Evolutionary conservation across 2,113 vertebrate species (phyloP), one percentile per base, ranked within the genome.

Genomic region (Macaca nemestrina): DNA sequence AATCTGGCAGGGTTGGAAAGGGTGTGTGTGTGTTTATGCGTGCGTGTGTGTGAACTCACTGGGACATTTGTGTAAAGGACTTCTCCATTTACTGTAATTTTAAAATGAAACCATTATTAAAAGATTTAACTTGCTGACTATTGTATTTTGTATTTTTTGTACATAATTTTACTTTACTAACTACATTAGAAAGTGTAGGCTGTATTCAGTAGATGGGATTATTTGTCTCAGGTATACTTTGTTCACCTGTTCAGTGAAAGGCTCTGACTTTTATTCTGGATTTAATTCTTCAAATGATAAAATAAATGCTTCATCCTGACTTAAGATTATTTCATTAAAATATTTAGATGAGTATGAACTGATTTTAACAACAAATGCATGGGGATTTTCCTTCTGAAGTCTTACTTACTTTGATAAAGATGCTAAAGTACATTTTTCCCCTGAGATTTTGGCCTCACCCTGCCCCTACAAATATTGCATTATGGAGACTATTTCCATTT

Each of bases 401-500:
- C 91, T 95, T 94, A 43, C 76, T 68, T 35, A 57, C 86, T 95
- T 64, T 94, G 84, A 93, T 88, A 95, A 83, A 95, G 64, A 88
- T 96, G 97, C 16, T 81, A 95, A 97, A 79, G 67, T 32, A 95
- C 1, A n/a, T 89, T 82, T 64, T 95, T 84, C 86, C 95, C 85
- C 0, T 14, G 52, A 94, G 27, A 70, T 97, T 88, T 93, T 70
- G 83, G 88, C 95, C 17, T 73, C 20, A 12, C 10, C 25, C 22
- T 5, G 32, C 52, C 23, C 59, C 95, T 95, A 96, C 52, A 93
- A 0, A 95, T 0, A 92, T 48, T 98, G 43, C 96, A 97, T 88
- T 98, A 91, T 97, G 96, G 75, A 97, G 96, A 97, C 3, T 27
- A 98, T 98, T 99, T 99, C 97, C 97, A 99, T 98, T 99, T 99